Evolutionary conservation across 2,888 invertebrate genomes (phyloP).

Genomic region (Pharmacophagus antenor): DNA sequence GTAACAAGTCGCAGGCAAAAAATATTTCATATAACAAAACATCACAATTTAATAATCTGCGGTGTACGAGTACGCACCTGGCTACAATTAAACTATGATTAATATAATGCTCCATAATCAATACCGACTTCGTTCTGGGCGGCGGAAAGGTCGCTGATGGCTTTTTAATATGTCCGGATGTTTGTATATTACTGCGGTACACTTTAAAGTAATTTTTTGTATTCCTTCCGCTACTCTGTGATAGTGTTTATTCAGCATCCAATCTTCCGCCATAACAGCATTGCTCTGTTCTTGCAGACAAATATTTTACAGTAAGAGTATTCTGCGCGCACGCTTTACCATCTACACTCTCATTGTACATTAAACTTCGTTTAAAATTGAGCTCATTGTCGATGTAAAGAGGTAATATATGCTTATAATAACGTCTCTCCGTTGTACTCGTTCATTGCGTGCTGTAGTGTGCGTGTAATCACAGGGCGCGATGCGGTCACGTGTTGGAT

Average conservation of each 20-base stretch:
- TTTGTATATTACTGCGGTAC: constrained; percentile 6
- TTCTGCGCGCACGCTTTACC: too few species aligned
- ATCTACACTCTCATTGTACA: background rate
- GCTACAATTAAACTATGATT: too few species aligned
- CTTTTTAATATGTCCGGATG: constrained; percentile 20
- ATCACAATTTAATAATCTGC: background rate
- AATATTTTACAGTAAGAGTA: too few species aligned
- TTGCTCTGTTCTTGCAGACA: background rate
- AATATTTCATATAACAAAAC: background rate
- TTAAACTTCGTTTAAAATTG: background rate
- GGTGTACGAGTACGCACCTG: too few species aligned
- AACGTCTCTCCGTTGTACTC: background rate
- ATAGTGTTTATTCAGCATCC: background rate
- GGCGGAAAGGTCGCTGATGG: constrained; percentile 11
- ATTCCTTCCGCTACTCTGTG: constrained; percentile 7
- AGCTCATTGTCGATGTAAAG: too few species aligned
- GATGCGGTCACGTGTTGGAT: constrained; percentile 12
- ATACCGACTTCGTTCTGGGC: background rate
- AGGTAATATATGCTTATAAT: background rate
- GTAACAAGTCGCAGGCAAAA: background rate
- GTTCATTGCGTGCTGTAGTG: background rate
- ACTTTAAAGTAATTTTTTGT: constrained; percentile 11
- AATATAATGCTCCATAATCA: background rate
- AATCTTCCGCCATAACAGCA: too few species aligned
- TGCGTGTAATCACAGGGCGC: constrained; percentile 12